These are phyloP conservation scores for human DNA, from an alignment of 2,113 vertebrate species.

Conservation along the genomic window GRCh38 chr18:10730001-10730500, in stretches of 20 bases:
- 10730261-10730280: not conserved
- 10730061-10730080: not conserved
- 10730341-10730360: not conserved
- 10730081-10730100: not conserved
- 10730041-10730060: not conserved
- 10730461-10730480: not conserved
- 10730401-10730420: not conserved
- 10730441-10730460: not conserved
- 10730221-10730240: accelerated
- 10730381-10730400: not conserved
- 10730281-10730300: not conserved
- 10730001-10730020: not conserved
- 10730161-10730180: not conserved
- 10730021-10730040: not conserved
- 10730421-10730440: not conserved
- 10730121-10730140: not conserved
- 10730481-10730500: not conserved
- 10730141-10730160: not conserved
- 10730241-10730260: not conserved
- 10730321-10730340: not conserved
- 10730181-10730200: not conserved
- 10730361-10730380: not conserved
- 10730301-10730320: not conserved
- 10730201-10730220: no score
- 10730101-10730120: not conserved